phyloP scores from a whole-genome alignment of 2,797 vertebrate genomes.

The Loriculus beryllinus region DNA sequence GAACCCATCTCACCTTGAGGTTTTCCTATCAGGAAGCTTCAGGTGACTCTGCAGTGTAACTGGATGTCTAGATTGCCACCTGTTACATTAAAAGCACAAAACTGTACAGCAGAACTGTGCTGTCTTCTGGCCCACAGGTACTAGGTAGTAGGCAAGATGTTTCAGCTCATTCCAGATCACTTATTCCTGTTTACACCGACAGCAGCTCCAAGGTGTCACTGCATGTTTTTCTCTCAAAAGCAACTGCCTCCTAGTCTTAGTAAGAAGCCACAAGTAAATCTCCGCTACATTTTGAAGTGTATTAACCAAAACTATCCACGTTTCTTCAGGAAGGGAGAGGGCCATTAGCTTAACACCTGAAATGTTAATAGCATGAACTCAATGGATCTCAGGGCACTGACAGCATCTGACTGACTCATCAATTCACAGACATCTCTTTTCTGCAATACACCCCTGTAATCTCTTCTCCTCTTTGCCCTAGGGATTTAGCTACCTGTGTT shows the following conservation, averaged over 20 bases:
- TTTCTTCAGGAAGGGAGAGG: not conserved
- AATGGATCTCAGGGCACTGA: not conserved
- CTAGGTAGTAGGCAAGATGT: accelerated
- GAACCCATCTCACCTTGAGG: not conserved
- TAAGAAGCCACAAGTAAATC: not conserved
- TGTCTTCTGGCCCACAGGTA: not conserved
- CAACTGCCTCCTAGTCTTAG: not conserved
- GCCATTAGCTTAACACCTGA: not conserved
- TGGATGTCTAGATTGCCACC: not conserved
- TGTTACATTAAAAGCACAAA: not conserved
- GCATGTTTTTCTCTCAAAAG: not conserved
- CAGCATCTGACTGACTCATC: not conserved
- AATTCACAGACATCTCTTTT: not conserved
- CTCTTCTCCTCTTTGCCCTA: not conserved
- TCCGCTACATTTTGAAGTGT: not conserved
- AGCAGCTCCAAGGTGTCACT: not conserved
- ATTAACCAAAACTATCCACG: not conserved
- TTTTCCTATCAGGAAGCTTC: not conserved
- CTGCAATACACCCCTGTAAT: not conserved
- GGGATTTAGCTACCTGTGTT: not conserved
- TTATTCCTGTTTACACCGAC: not conserved
- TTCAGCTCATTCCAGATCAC: not conserved
- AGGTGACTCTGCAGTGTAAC: not conserved
- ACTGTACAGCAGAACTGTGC: not conserved
- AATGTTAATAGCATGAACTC: not conserved